A percentile compares a stretch with the other conserved stretches of the same genome.
Evolutionary conservation across 2,888 invertebrate species (phyloP).

Genomic region (Lochmaea capreae): DNA sequence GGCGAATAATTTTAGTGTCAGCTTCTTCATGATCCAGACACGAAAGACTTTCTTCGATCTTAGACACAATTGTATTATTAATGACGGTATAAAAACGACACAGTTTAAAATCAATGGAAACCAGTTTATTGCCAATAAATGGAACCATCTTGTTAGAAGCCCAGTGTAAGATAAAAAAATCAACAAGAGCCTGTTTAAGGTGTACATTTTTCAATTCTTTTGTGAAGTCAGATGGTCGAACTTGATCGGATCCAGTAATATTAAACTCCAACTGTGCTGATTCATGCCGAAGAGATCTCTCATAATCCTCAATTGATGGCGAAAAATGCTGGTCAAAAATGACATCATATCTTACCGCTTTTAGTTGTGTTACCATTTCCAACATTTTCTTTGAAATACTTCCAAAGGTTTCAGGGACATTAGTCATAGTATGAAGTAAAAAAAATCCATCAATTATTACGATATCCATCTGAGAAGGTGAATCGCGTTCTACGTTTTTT

Average conservation of each 20-base stretch:
- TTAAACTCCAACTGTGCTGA: conserved; percentile 45
- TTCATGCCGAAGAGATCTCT: no score
- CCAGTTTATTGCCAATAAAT: no score
- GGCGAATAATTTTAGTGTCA: not conserved
- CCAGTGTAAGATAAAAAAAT: no score
- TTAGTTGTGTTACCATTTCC: conserved; percentile 40
- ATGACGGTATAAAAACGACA: conserved; percentile 52
- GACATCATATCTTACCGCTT: conserved; percentile 50
- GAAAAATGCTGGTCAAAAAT: conserved; percentile 36
- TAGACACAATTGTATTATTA: conserved; percentile 39
- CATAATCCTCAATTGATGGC: no score
- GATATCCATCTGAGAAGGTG: conserved; percentile 46
- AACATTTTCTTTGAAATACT: no score
- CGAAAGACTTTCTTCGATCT: conserved; percentile 38
- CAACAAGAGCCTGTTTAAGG: conserved; percentile 28
- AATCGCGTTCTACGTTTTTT: conserved; percentile 36
- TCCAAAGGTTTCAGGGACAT: no score
- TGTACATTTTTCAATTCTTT: no score
- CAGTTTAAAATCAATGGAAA: no score
- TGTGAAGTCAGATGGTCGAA: no score
- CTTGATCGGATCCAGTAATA: conserved; percentile 27
- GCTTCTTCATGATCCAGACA: conserved; percentile 37
- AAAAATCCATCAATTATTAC: conserved; percentile 50
- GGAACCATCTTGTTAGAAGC: conserved; percentile 15
- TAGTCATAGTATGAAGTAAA: conserved; percentile 41